These are phyloP conservation scores for Laothoe populi DNA, from an alignment of 2,888 invertebrate genomes.

Conservation along the genomic window DNA sequence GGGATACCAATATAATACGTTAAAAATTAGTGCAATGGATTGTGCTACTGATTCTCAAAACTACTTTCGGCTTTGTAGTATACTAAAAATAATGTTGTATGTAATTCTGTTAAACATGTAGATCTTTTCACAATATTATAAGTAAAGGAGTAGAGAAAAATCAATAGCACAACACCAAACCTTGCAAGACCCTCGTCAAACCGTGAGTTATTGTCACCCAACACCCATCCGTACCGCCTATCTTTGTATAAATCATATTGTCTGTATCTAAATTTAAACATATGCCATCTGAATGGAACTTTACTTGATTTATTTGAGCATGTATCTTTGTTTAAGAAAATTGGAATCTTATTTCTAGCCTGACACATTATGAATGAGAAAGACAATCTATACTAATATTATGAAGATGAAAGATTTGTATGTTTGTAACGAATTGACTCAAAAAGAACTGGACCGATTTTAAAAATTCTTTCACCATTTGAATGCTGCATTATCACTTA, in stretches of 20 bases:
- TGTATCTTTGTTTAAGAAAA: neutral
- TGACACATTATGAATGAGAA: neutral
- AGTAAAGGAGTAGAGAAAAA: neutral
- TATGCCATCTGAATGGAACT: neutral
- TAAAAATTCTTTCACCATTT: no score
- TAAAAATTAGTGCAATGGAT: no score
- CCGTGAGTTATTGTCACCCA: neutral
- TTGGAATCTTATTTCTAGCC: neutral
- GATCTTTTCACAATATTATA: neutral
- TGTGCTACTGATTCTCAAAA: no score
- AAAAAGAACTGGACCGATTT: no score
- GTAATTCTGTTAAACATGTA: no score
- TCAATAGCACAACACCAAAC: neutral
- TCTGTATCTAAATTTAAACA: conserved; percentile 6
- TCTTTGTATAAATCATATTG: conserved; percentile 9
- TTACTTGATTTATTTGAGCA: neutral
- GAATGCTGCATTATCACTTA: no score
- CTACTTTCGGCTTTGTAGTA: no score
- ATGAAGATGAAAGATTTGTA: no score
- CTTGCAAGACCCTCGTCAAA: conserved; percentile 13
- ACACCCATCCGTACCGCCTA: neutral
- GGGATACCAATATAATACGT: no score
- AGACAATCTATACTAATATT: no score
- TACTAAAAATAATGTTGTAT: no score
- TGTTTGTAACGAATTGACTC: no score